Conservation (phyloP, 2,113 vertebrate species). For the Eira barbara region DNA sequence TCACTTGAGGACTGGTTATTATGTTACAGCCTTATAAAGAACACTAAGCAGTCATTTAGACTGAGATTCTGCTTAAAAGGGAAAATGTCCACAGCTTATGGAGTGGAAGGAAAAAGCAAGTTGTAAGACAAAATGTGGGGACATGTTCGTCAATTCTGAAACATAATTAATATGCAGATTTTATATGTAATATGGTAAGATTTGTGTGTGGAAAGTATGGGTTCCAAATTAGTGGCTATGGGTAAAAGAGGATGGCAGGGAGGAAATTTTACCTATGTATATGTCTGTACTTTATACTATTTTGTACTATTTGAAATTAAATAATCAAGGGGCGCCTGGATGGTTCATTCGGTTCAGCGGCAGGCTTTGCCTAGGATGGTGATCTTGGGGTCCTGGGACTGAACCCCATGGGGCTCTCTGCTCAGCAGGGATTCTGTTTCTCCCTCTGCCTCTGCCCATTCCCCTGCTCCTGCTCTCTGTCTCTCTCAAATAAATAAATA, state of each 20-base stretch:
- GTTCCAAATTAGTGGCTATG: background rate
- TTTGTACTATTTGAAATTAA: slow-evolving; percentile 2
- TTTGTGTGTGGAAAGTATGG: background rate
- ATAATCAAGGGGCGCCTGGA: background rate
- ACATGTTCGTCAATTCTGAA: background rate
- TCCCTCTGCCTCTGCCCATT: background rate
- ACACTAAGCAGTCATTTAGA: background rate
- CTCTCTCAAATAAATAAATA: background rate
- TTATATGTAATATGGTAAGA: background rate
- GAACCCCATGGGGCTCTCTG: background rate
- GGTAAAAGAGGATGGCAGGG: background rate
- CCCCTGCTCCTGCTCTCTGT: background rate
- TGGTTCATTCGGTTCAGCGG: background rate
- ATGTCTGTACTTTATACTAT: background rate
- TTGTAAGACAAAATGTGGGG: background rate
- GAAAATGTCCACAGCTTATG: background rate
- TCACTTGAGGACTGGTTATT: background rate
- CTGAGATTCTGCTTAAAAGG: background rate
- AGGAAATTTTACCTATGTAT: background rate
- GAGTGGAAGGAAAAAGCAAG: background rate
- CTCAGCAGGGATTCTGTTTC: background rate
- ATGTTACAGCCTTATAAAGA: background rate
- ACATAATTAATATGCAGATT: slow-evolving; percentile 9
- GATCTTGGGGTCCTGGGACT: background rate
- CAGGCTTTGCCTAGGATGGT: background rate